These are phyloP conservation scores for Callopanchax toddi DNA, from an alignment of 2,113 vertebrate species.

Conservation along the genomic window DNA sequence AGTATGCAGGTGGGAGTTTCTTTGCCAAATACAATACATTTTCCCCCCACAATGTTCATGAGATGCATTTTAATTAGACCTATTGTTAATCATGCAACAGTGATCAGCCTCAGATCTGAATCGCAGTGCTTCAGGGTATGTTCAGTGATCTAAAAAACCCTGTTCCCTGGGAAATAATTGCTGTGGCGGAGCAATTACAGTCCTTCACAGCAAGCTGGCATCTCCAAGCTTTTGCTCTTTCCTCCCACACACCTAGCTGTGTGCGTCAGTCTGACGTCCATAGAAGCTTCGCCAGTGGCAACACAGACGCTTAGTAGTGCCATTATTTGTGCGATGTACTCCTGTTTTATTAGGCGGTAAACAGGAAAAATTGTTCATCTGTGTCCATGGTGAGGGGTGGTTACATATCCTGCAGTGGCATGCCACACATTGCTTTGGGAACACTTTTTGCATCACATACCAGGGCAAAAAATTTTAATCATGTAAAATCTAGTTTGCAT, in stretches of 20 bases:
- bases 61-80: conserved; percentile 44
- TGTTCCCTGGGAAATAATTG: conserved; percentile 66
- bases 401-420: conserved; percentile 24
- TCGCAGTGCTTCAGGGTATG: conserved; percentile 33
- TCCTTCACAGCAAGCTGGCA: conserved; percentile 69
- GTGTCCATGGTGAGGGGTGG: conserved; percentile 20
- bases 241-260: conserved; percentile 73
- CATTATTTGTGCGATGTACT: conserved; percentile 50
- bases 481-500: conserved; percentile 17
- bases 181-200: conserved; percentile 68
- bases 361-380: conserved; percentile 32
- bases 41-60: conserved; percentile 16
- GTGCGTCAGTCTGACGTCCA: conserved; percentile 79
- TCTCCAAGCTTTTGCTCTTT: conserved; percentile 70
- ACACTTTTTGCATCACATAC: conserved; percentile 20
- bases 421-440: conserved; percentile 1
- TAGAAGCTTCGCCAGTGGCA: conserved; percentile 61
- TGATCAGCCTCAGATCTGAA: conserved; percentile 46
- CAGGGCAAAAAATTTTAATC: conserved; percentile 7
- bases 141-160: conserved; percentile 53
- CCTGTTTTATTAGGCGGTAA: conserved; percentile 38
- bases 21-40: conserved; percentile 19
- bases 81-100: conserved; percentile 39
- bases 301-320: conserved; percentile 60
- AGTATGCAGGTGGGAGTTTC: conserved; percentile 17